Conservation (phyloP, 2,888 invertebrate genomes). For the Epistrophella euchroma region DNA sequence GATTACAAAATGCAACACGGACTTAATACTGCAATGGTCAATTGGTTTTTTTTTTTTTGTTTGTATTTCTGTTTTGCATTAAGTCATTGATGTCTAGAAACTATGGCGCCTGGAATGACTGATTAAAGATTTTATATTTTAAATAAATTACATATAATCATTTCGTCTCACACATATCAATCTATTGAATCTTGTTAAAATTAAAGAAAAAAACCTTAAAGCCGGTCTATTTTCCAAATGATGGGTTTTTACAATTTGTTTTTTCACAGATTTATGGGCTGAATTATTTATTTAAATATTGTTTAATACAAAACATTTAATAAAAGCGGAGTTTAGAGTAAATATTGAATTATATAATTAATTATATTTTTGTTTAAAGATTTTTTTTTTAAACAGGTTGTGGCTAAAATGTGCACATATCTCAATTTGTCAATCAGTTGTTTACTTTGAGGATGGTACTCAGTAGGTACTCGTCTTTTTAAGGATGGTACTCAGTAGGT, state of each 20-base stretch:
- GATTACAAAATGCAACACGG: conserved; percentile 17
- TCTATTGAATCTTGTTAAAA: neutral
- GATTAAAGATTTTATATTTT: conserved; percentile 35
- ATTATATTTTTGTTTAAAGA: neutral
- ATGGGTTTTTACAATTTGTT: conserved; percentile 39
- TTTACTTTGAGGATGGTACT: no score
- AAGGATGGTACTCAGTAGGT: no score
- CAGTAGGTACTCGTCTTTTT: no score
- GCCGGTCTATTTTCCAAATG: conserved; percentile 30
- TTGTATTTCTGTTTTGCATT: neutral
- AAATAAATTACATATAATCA: neutral
- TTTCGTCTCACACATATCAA: neutral
- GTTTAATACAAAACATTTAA: neutral
- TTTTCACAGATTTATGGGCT: neutral
- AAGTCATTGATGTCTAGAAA: conserved; percentile 47
- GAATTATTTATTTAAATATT: neutral
- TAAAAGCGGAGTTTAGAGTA: neutral
- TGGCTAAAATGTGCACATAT: neutral
- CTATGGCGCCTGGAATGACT: conserved; percentile 43
- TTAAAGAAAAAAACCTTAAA: conserved; percentile 15
- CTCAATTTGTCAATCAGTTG: no score
- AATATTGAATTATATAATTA: neutral
- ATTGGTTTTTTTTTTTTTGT: neutral
- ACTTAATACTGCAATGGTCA: neutral
- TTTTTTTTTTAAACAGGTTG: neutral